These are phyloP conservation scores for Cephus nigrinus DNA, from an alignment of 2,888 invertebrate genomes.

Conservation along the genomic window DNA sequence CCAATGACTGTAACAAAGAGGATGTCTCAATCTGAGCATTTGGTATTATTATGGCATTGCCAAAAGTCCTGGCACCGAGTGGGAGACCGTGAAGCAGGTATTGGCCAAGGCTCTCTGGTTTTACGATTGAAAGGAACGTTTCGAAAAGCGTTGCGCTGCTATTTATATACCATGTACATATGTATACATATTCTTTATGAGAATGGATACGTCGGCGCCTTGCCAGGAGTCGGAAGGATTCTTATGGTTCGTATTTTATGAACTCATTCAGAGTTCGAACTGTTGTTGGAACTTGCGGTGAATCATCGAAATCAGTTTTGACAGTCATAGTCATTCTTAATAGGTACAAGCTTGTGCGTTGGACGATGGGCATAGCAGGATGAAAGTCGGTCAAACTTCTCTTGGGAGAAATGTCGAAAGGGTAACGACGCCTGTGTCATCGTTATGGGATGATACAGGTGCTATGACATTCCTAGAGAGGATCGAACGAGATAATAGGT, in stretches of 20 bases:
- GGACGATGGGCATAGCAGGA: not conserved
- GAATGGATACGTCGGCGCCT: not conserved
- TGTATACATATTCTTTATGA: not conserved
- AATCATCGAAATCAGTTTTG: not conserved
- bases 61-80: not conserved
- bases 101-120: conserved; percentile 1
- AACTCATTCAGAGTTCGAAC: not conserved
- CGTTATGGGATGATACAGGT: not conserved
- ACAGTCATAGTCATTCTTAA: not conserved
- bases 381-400: not conserved
- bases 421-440: not conserved
- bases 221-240: not conserved
- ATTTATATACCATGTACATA: not conserved
- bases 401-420: not conserved
- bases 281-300: not conserved
- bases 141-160: not conserved
- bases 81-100: not conserved
- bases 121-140: conserved; percentile 2
- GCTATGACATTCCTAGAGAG: not conserved
- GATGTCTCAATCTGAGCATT: not conserved
- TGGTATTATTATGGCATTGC: not conserved
- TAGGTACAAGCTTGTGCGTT: not conserved
- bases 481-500: not conserved
- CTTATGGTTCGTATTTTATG: not conserved
- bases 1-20: not conserved